Conservation (phyloP, 2,113 vertebrate species). For the Colinus virginianus region DNA sequence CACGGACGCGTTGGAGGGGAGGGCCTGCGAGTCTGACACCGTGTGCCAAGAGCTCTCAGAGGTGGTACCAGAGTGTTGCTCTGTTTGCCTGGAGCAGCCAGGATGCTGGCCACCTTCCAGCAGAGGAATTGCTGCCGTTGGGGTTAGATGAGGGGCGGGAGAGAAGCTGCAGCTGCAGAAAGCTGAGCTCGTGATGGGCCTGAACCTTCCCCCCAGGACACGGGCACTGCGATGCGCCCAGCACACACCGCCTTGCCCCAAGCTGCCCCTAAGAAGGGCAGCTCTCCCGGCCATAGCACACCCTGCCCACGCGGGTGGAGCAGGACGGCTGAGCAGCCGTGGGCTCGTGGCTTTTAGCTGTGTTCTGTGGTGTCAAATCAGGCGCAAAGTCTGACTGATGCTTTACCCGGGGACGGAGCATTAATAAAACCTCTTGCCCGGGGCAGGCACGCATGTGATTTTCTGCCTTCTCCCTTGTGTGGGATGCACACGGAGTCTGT, state of each 20-base stretch:
- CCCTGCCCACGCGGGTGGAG: background rate
- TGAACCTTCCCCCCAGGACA: background rate
- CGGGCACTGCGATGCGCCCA: background rate
- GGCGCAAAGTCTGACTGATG: background rate
- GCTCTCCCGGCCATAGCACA: background rate
- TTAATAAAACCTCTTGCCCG: conserved; percentile 30
- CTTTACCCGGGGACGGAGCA: background rate
- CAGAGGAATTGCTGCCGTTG: background rate
- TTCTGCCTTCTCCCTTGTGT: conserved; percentile 1
- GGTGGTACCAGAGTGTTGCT: background rate
- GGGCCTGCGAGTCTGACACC: background rate
- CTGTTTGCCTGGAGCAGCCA: background rate
- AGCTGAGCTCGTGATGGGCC: background rate
- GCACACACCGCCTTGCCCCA: rapidly evolving
- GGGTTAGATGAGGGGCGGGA: background rate
- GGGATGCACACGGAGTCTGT: background rate
- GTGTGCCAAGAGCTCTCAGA: background rate
- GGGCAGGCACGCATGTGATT: background rate
- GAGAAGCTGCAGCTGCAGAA: background rate
- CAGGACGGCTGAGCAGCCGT: background rate
- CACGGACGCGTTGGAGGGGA: background rate
- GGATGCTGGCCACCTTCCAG: background rate
- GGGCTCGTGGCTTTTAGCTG: background rate
- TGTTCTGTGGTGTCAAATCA: background rate
- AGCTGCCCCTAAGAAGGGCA: no score